Evolutionary conservation across 2,797 vertebrate species (phyloP).

Genomic region (Sebastes taczanowskii): DNA sequence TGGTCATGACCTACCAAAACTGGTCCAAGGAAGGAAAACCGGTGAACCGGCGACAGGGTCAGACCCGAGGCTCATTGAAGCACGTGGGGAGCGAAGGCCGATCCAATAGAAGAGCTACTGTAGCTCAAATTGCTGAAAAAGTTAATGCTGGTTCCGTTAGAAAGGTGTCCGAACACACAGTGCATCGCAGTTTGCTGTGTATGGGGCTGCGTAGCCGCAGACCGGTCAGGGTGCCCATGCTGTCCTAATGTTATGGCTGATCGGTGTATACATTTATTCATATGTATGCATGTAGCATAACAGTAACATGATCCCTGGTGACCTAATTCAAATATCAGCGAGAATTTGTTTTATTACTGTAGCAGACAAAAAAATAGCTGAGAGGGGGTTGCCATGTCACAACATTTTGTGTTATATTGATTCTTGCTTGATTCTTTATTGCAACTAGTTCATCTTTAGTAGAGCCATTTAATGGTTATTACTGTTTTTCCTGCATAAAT

Average conservation of each 20-base stretch:
- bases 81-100: no score
- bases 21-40: no score
- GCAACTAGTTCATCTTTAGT: background rate
- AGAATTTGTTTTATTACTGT: background rate
- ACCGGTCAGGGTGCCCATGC: no score
- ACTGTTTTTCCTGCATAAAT: background rate
- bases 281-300: slow-evolving; percentile 55
- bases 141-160: no score
- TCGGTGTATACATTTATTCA: background rate
- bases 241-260: no score
- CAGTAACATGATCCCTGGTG: slow-evolving; percentile 30
- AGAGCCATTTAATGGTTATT: background rate
- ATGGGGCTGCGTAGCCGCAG: no score
- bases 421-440: background rate
- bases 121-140: no score
- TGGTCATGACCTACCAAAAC: no score
- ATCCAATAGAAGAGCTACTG: no score
- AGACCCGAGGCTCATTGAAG: no score
- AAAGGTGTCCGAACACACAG: no score
- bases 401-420: background rate
- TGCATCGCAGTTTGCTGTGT: no score
- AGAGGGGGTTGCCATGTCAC: background rate
- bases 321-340: background rate
- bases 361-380: background rate
- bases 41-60: rapidly evolving